Conservation (phyloP, 1,140 invertebrate species). For the Dendroctonus valens region DNA sequence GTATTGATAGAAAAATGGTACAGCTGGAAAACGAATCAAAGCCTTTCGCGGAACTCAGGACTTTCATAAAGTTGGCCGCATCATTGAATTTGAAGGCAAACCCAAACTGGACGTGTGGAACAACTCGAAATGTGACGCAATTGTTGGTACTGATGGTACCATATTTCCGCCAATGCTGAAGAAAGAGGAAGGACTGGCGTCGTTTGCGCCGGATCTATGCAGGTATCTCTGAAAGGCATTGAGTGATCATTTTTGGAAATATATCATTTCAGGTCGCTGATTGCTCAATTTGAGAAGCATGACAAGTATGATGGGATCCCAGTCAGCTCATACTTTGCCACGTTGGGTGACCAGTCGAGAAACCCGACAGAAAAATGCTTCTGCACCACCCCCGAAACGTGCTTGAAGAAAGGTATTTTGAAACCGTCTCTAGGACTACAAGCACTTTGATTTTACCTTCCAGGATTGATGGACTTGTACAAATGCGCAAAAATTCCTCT, state of each 20-base stretch:
- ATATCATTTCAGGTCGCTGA: conserved; percentile 56
- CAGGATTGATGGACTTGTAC: conserved; percentile 60
- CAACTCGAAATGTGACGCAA: conserved; percentile 65
- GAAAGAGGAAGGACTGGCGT: conserved; percentile 58
- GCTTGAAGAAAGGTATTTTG: conserved; percentile 69
- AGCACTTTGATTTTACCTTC: background rate
- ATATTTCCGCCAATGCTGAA: conserved; percentile 69
- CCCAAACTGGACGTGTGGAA: conserved; percentile 59
- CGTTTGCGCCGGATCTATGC: conserved; percentile 67
- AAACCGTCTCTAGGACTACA: too few relatives aligned
- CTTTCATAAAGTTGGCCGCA: conserved; percentile 55
- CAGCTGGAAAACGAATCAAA: conserved; percentile 60
- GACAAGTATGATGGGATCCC: conserved; percentile 65
- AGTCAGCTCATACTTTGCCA: conserved; percentile 64
- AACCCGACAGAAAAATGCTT: conserved; percentile 72
- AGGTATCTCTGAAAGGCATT: conserved; percentile 49
- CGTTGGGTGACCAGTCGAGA: conserved; percentile 66
- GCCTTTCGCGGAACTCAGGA: conserved; percentile 69
- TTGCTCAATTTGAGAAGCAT: conserved; percentile 60
- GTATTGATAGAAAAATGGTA: conserved; percentile 53
- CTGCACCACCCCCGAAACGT: conserved; percentile 64
- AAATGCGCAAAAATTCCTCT: conserved; percentile 69
- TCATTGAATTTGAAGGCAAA: conserved; percentile 60
- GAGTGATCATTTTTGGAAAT: background rate
- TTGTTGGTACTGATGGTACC: conserved; percentile 71